Evolutionary conservation across 2,113 vertebrate genomes (phyloP), one percentile per base, ranked within the genome.

Genomic region (Emydocephalus ijimae): DNA sequence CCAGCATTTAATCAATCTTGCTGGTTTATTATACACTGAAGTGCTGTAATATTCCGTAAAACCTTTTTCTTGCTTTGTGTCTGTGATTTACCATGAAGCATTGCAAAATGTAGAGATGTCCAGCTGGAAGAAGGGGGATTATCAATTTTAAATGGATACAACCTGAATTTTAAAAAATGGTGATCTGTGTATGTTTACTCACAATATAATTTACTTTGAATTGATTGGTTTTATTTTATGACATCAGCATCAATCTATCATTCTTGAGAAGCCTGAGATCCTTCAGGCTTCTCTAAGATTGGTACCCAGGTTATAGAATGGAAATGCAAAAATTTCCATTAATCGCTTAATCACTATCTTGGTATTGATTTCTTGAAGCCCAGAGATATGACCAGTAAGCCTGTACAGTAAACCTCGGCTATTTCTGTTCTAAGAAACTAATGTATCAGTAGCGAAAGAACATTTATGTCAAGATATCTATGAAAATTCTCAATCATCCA

Each of bases 51-150:
- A 6, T 92, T 86, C 54, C 6, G 11, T 52, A 93, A 94, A 43
- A 48, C 0, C 92, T 95, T 94, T 93, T 74, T 10, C 3, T 88
- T 93, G 54, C 56, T 95, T 93, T 3, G 0, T 93, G 20, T 92
- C 48, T 91, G 69, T 48, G 69, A 39, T 26, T 87, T 61, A 4
- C 10, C 5, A 0, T 26, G 91, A 52, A 55, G 95, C 56, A 87
- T 90, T 93, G 59, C 86, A 52, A 24, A 45, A 45, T 11, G n/a
- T 74, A 74, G 34, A 34, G n/a, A 74, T 74, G 64, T 18, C n/a
- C 64, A 74, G 64, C n/a, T 74, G 64, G n/a, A 74, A 5, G n/a
- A 7, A 34, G n/a, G 5, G 14, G 2, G 29, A 74, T 34, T 74
- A 74, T 34, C 64, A 18, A 74, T 34, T 74, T 74, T 74, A 18